Evolutionary conservation across 2,113 vertebrate genomes (phyloP), one percentile per base, ranked within the genome.

Genomic region (Progne subis): DNA sequence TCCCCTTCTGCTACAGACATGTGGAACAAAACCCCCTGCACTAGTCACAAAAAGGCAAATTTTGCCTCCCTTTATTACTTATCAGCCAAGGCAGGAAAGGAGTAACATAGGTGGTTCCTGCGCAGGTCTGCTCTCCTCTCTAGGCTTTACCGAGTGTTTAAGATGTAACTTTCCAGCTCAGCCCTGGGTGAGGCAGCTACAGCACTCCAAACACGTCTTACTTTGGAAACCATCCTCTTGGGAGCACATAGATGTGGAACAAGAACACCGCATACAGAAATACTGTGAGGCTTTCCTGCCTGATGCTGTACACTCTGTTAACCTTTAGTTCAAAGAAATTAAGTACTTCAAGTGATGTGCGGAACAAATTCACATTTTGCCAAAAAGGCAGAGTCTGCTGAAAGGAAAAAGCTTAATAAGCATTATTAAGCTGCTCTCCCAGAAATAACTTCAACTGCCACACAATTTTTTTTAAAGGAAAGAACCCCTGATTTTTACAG

Each of bases 161-260:
- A 21, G n/a, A 44, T n/a, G 5, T 31, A 29, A 25, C 52, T 46
- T 41, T 8, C 6, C 56, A 50, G 67, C 32, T 57, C 43, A 15
- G 65, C 7, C 3, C 5, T 6, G 26, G 8, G 21, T 20, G 43
- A 70, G 55, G n/a, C 18, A 25, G 39, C 46, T 25, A 2, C 8
- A 1, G 25, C 14, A 12, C 18, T 21, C 18, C 26, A 24, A 52
- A 29, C 5, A 7, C 0, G 0, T 9, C 16, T 18, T 1, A 3
- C 57, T 68, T 6, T 11, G 50, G 61, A 69, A 88, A 47, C 13
- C 14, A 55, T 12, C 13, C 17, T 32, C 53, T 15, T 6, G 24
- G 53, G 37, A 64, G 5, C n/a, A 39, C 5, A 5, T 31, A 70
- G 16, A 69, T 23, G 19, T 20, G 19, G n/a, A 68, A 78, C 4